Evolutionary conservation across 30 jellyfish, hydroid and myxozoan genomes (phyloP), one percentile per base, ranked within the genome.

Genomic region (Sanderia malayensis): DNA sequence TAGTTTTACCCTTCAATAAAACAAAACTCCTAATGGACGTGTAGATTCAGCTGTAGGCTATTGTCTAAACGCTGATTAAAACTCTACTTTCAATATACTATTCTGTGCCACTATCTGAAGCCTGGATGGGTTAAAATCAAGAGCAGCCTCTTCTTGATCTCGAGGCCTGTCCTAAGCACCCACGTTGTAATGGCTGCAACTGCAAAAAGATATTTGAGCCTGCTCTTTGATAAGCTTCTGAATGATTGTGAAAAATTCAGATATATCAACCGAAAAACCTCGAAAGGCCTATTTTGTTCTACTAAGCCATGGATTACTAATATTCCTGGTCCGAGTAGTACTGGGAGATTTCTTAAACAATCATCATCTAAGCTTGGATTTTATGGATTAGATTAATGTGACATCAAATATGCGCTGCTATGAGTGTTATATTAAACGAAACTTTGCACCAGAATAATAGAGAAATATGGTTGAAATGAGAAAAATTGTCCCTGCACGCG

Each of bases 311-410:
- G 52, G 52, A 37, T 37, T 37, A 37, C 52, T 37, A 13, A 37
- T 37, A 4, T 13, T 37, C 13, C 10, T 37, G 6, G 52, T 6
- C n/a, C 13, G 52, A 4, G 13, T 37, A 13, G 13, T 4, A 37
- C 13, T 6, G 52, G 66, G 47, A 76, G 87, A 61, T 44, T 37
- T 47, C 74, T 33, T 68, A 59, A 46, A 77, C 71, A 76, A 76
- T 59, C 87, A 76, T 61, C 70, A 76, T 76, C 61, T 76, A 45
- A 76, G 67, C 62, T 62, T 61, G 63, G 87, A 61, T 76, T 76
- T 46, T 28, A 49, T 31, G 87, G 87, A 76, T 76, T 63, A 34
- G 47, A 24, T 72, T 76, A 76, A 46, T 44, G 64, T 13, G 64
- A 37, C 32, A 76, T 76, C 87, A 76, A 79, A 71, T n/a, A n/a